phyloP scores from a whole-genome alignment of 1,140 invertebrate species.

The Diplogasteroides magnus region DNA sequence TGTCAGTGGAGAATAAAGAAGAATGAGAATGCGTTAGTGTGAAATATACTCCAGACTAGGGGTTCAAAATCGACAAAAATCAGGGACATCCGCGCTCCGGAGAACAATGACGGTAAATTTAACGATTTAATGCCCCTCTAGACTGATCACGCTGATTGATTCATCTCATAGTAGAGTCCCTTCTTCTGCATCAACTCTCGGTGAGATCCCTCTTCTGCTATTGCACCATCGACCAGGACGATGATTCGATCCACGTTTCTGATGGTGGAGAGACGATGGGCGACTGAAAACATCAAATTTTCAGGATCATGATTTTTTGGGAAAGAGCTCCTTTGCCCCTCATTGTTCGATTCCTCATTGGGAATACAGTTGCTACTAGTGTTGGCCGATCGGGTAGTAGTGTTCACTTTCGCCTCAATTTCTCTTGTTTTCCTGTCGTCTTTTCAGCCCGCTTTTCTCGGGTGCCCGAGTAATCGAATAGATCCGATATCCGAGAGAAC shows the following conservation, averaged over 20 bases:
- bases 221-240: constrained; percentile 53
- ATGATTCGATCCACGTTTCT: constrained; percentile 57
- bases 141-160: background rate
- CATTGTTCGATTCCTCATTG: background rate
- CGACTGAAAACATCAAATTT: constrained; percentile 49
- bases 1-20: too few relatives aligned
- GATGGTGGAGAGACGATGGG: constrained; percentile 58
- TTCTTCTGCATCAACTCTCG: background rate
- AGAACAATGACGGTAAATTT: too few relatives aligned
- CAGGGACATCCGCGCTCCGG: too few relatives aligned
- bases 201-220: constrained; percentile 56
- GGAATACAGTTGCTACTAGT: too few relatives aligned
- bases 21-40: too few relatives aligned
- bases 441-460: background rate
- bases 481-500: background rate
- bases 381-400: too few relatives aligned
- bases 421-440: background rate
- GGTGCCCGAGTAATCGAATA: background rate
- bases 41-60: too few relatives aligned
- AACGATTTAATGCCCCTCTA: too few relatives aligned
- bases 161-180: background rate
- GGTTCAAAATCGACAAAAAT: too few relatives aligned
- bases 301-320: constrained; percentile 40
- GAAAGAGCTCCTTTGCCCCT: constrained; percentile 35
- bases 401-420: background rate